Base-by-base conservation (phyloP, 2,888 invertebrate genomes). In the Temnothorax rugatulus region DNA sequence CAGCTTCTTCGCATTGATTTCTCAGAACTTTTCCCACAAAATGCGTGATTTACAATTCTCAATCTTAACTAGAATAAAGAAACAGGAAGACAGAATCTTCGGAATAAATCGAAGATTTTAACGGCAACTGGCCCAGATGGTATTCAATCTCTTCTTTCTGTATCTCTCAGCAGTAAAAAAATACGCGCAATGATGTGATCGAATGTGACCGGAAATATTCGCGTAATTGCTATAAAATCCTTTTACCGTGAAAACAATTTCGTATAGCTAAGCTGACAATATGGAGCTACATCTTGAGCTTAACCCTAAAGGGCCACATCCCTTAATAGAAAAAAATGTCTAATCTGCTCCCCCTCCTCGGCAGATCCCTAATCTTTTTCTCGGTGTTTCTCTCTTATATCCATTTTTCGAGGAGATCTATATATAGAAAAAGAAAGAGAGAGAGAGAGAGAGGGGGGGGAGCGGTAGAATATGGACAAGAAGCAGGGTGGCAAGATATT, bases 401-500 rank as follows among this genome's bases (percentile, higher is more conserved):
- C 59, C 47, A 85, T 84, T 87, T 87, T 75, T 77, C 82, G 79
- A 77, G 68, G 59, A 73, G 82, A 50, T 21, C 61, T 25, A 50
- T 71, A 50, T 11, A 34, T 4, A 11, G 18, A 18, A 15, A 1
- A 63, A 34, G 11, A 63, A 13, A 34, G 4, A 29, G 3, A 38
- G 1, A 63, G 21, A 63, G 41, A 64, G 21, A 25, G 7, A 15
- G 13, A 21, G 41, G 3, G 38, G 41, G 44, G 44, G 25, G 44
- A 9, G 47, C 13, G 29, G 21, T 44, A 71, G 69, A 63, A 79
- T 47, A 41, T 47, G 83, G 86, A 77, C 71, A 79, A 79, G 71
- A 71, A 61, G 59, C 18, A 81, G 73, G 83, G 66, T 57, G 82
- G 74, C 79, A 75, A 87, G 89, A 89, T 90, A 91, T 91, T 91